phyloP scores from a whole-genome alignment of 1,140 invertebrate genomes.

The Anastrepha ludens region DNA sequence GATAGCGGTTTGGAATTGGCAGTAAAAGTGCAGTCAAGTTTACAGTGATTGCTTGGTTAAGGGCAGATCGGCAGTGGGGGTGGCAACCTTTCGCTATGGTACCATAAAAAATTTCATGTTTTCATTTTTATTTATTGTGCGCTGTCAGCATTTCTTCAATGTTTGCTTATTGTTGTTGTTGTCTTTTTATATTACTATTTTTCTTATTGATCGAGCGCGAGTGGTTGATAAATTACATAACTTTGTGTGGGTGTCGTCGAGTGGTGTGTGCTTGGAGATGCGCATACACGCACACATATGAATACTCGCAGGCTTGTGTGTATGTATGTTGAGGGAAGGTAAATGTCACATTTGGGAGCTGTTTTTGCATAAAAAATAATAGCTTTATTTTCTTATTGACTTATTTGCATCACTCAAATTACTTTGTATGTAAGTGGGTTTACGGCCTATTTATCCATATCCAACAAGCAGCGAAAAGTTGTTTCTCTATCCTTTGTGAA shows the following conservation, averaged over 20 bases:
- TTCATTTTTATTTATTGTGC: constrained; percentile 17
- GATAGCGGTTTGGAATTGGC: neutral
- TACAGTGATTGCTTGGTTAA: neutral
- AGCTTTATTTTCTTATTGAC: neutral
- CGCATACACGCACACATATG: neutral
- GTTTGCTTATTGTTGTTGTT: neutral
- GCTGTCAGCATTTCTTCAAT: neutral
- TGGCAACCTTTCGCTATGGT: neutral
- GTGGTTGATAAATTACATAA: constrained; percentile 24
- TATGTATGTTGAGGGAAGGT: neutral
- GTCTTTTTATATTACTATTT: neutral
- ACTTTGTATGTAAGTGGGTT: neutral
- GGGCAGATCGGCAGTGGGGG: too few relatives aligned
- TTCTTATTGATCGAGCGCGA: constrained; percentile 5
- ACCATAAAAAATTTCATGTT: constrained; percentile 19
- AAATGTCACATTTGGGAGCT: constrained; percentile 7
- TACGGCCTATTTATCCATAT: neutral
- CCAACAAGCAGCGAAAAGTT: too few relatives aligned
- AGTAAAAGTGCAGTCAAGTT: constrained; percentile 40
- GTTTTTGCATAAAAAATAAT: neutral
- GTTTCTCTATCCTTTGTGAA: too few relatives aligned
- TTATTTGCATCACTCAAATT: neutral
- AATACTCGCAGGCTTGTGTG: neutral
- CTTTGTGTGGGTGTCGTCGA: neutral
- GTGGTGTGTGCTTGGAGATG: neutral